Evolutionary conservation across 2,113 vertebrate genomes (phyloP).

Genomic region (Neopipo cinnamomea): DNA sequence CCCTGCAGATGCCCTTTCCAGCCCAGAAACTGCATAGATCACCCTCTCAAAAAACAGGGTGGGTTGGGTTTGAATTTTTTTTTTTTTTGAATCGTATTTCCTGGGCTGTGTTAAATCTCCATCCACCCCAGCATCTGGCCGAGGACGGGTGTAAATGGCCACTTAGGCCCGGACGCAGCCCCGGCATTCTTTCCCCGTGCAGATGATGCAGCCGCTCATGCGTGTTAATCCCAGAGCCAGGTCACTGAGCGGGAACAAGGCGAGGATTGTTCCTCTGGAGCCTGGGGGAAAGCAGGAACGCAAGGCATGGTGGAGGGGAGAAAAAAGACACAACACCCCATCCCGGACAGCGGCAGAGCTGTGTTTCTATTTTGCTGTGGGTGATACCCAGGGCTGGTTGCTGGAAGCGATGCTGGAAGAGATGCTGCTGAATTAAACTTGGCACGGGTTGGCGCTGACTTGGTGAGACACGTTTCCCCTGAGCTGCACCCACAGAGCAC

Average conservation of each 20-base stretch:
- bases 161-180: fast-evolving
- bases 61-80: background rate
- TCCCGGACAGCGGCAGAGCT: background rate
- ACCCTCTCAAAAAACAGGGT: background rate
- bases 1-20: background rate
- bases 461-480: background rate
- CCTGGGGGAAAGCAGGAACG: background rate
- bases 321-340: background rate
- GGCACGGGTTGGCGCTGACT: background rate
- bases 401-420: background rate
- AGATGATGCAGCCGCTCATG: background rate
- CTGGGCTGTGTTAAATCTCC: no score
- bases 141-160: fast-evolving
- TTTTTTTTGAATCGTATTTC: fast-evolving
- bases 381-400: background rate
- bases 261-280: constrained; percentile 5
- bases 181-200: background rate
- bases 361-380: fast-evolving
- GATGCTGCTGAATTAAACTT: background rate
- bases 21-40: background rate
- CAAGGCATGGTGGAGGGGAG: background rate
- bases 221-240: background rate
- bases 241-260: constrained; percentile 52
- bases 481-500: background rate
- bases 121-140: background rate